Evolutionary conservation across 2,888 invertebrate genomes (phyloP), one percentile per base, ranked within the genome.

Genomic region (Cenopis cana): DNA sequence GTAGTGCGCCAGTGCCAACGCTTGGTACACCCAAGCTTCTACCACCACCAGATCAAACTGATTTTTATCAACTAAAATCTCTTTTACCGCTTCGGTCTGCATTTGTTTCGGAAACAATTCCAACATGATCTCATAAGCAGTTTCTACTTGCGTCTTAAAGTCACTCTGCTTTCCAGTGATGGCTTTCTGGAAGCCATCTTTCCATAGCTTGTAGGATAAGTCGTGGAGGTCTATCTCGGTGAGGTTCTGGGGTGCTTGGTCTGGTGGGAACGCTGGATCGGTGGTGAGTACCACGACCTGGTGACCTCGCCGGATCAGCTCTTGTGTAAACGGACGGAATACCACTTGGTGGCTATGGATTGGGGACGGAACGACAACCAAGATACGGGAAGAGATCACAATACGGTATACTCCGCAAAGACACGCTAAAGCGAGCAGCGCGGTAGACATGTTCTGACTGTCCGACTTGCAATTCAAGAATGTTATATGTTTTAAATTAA

Each of bases 311-410:
- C 46, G 46, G 0, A 54, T 14, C 14, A 68, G 46, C 54, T 54
- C 61, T 11, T 14, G 14, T 2, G 61, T 11, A 9, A 61, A 29
- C 17, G 33, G 14, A 3, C 24, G 68, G 52, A 68, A 68, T 14
- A 59, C 59, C 6, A 52, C 20, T 24, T 68, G 68, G 29, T 68
- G 68, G 52, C 68, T 68, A 38, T 59, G 57, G 8, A 20, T 59
- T 0, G 57, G 57, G 0, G 57, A 36, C 38, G 57, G 57, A 2
- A 12, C 38, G 18, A 38, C 9, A 18, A 59, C 20, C 10, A 59
- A 20, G 8, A 59, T 8, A 9, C 20, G 38, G 10, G 41, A 59
- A 38, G 57, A 59, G 14, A 17, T 1, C 4, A 59, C 20, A 1
- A 12, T 14, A 5, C 20, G 38, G 18, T 18, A 59, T 9, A 38